Evolutionary conservation across 2,888 invertebrate genomes (phyloP).

Genomic region (Norana najaformis): DNA sequence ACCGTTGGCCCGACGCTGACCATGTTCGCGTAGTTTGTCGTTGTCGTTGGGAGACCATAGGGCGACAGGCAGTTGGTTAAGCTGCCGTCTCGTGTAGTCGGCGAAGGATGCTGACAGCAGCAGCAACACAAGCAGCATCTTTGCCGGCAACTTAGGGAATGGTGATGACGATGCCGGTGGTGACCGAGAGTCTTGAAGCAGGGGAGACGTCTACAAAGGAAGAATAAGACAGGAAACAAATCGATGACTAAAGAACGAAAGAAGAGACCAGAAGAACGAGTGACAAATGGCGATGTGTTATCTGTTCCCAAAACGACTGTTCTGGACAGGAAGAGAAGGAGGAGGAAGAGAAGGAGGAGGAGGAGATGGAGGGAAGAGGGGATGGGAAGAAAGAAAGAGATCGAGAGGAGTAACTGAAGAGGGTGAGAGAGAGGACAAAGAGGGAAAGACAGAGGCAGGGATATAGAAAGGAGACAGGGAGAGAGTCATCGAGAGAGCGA

Average conservation of each 20-base stretch:
- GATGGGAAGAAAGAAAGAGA: background rate
- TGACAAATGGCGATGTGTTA: too few relatives aligned
- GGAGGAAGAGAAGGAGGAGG: background rate
- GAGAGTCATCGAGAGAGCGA: background rate
- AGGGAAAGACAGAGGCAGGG: background rate
- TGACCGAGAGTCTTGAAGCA: background rate
- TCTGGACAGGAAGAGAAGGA: background rate
- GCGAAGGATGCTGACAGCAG: background rate
- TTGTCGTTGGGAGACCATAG: background rate
- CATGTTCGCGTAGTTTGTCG: background rate
- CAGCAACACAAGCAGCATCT: background rate
- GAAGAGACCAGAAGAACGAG: too few relatives aligned
- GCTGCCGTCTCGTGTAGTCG: background rate
- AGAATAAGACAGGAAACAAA: background rate
- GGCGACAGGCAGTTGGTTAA: background rate
- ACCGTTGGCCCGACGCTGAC: background rate
- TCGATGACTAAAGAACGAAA: background rate
- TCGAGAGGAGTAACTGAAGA: background rate
- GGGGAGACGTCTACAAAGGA: background rate
- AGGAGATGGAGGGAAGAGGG: too few relatives aligned
- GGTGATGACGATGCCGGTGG: background rate
- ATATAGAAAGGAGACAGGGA: background rate
- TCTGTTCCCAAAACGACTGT: too few relatives aligned
- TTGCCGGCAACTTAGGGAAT: background rate
- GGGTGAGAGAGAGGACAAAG: background rate